Conservation (phyloP, 2,113 vertebrate species). For the Electrona antarctica region DNA sequence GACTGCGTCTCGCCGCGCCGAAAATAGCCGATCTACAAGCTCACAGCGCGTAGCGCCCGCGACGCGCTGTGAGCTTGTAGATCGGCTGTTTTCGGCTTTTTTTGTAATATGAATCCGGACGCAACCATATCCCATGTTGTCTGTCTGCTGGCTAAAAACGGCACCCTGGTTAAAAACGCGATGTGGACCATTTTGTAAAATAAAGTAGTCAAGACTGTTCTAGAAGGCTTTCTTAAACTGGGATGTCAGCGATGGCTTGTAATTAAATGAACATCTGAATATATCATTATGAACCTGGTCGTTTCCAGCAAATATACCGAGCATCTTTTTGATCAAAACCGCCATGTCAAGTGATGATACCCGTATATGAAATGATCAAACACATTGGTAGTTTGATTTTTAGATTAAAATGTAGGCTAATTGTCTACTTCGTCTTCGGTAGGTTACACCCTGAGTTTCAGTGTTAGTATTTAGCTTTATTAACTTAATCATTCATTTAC, state of each 20-base stretch:
- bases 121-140: background rate
- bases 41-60: no score
- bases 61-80: no score
- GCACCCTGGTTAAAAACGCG: background rate
- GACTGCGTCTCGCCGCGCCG: no score
- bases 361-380: background rate
- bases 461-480: no score
- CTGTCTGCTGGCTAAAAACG: no score
- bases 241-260: background rate
- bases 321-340: constrained; percentile 6
- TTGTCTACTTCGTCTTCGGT: no score
- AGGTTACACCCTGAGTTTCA: no score
- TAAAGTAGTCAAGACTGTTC: fast-evolving
- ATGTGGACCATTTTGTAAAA: background rate
- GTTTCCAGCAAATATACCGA: constrained; percentile 60
- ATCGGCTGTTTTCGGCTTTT: no score
- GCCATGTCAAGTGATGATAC: background rate
- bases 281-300: background rate
- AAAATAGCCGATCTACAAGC: no score
- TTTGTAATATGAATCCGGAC: constrained; percentile 1
- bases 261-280: constrained; percentile 37
- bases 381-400: background rate
- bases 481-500: no score
- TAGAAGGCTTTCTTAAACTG: fast-evolving
- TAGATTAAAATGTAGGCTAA: no score